Base-by-base conservation (phyloP, 1,140 invertebrate species). In the Triops longicaudatus region DNA sequence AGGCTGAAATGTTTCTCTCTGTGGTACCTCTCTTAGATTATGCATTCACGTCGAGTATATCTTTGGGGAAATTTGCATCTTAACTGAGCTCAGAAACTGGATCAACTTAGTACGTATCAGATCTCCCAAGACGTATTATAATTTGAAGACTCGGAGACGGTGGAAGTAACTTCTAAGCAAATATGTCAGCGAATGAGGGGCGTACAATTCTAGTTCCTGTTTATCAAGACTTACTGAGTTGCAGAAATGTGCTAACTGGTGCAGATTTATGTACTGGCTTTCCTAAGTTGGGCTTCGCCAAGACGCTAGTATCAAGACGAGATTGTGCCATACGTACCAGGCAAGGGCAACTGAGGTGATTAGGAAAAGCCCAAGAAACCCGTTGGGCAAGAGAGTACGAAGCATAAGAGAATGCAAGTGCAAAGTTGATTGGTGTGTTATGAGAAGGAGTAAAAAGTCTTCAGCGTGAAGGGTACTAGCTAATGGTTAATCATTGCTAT, bases 211-310 rank as follows among this genome's bases (percentile, higher is more conserved):
- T n/a, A 63, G 31, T 14, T 63, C 17, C 50, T 63, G 50, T 63
- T 63, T 63, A 63, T 63, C 50, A 63, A 63, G 50, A 63, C 50
- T 63, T 17, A 63, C 10, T 63, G 50, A n/a, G 50, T 22, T 14
- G 50, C 50, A 63, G 50, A 63, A 22, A 63, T 63, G 50, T 63
- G 50, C 50, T 63, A 63, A 63, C 50, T 63, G 50, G 50, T 63
- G 50, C 50, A 63, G 50, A 63, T 63, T 63, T 63, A 63, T 63
- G 50, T 63, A 63, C 50, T n/a, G 14, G 14, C 14, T 22, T 63
- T 63, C 50, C 14, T 22, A 63, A 22, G 22, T 17, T 63, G 14
- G 50, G 1, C 22, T 22, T 22, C 14, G 6, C 14, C 14, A 22
- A 63, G 50, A 63, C 50, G 50, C 50, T 17, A 17, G 10, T 63